Conservation (phyloP, 1,140 invertebrate genomes). For the Drosophila athabasca region DNA sequence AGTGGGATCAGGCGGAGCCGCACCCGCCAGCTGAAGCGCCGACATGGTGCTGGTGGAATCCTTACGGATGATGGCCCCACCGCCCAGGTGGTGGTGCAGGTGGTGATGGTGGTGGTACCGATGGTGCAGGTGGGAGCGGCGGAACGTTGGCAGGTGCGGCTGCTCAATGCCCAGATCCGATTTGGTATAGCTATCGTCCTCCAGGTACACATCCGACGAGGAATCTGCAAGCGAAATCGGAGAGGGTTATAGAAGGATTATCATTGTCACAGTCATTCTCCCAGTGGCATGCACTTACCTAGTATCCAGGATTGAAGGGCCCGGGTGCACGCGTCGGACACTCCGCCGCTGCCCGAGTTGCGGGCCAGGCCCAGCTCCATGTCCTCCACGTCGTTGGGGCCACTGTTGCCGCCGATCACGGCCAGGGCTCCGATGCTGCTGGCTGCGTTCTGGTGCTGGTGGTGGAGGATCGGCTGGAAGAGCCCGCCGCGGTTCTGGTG, state of each 20-base stretch:
- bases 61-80: constrained; percentile 83
- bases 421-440: constrained; percentile 49
- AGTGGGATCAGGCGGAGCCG: neutral
- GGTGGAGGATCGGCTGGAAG: constrained; percentile 72
- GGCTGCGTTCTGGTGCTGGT: constrained; percentile 47
- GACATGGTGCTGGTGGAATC: constrained; percentile 87
- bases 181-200: constrained; percentile 82
- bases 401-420: constrained; percentile 29
- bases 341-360: constrained; percentile 48
- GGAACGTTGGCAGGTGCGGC: constrained; percentile 53
- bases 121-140: constrained; percentile 59
- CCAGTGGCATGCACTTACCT: constrained; percentile 34
- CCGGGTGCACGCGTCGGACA: constrained; percentile 47
- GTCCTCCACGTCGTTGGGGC: constrained; percentile 61
- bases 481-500: constrained; percentile 67
- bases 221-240: constrained; percentile 45
- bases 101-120: constrained; percentile 67
- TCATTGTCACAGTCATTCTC: too few species aligned
- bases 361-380: constrained; percentile 67
- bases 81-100: constrained; percentile 52
- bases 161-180: constrained; percentile 80
- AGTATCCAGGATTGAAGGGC: constrained; percentile 75
- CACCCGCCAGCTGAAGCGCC: constrained; percentile 85
- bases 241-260: neutral
- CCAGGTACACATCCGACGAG: constrained; percentile 80